A percentile compares a stretch with the other conserved stretches of the same genome.
Conservation (phyloP, 2,888 invertebrate species). For the Eudasyphora cyanicolor region DNA sequence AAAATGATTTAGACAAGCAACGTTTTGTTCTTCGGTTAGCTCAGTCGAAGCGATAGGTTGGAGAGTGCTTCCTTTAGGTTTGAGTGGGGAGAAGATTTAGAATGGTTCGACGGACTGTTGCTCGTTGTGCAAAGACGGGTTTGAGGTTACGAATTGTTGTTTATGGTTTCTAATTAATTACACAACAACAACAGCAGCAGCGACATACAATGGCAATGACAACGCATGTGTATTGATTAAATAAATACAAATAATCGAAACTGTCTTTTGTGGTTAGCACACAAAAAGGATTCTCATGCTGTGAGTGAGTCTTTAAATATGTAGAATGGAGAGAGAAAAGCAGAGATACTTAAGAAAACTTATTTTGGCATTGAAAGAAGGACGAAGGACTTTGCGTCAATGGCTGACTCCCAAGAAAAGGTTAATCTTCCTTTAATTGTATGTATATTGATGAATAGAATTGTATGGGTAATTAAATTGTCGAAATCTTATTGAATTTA, state of each 20-base stretch:
- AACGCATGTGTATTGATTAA: not conserved
- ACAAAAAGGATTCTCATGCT: conserved; percentile 11
- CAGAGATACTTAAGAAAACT: not conserved
- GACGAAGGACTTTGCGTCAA: not conserved
- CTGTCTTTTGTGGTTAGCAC: conserved; percentile 17
- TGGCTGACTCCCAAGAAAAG: not conserved
- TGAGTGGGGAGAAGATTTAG: not conserved
- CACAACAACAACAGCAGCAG: not conserved
- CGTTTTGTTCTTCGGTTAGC: conserved; percentile 44
- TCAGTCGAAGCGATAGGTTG: not conserved
- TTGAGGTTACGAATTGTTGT: conserved; percentile 33
- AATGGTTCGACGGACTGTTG: not conserved
- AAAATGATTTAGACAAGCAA: conserved; percentile 58
- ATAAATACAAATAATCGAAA: conserved; percentile 20
- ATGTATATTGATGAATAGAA: not conserved
- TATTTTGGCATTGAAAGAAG: not conserved
- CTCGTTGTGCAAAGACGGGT: not conserved
- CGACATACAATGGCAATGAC: not conserved
- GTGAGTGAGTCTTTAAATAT: too few relatives aligned
- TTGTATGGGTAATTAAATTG: not conserved
- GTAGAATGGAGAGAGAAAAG: not conserved
- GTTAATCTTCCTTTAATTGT: conserved; percentile 15
- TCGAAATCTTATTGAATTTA: not conserved
- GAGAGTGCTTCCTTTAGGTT: not conserved
- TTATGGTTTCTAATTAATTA: conserved; percentile 55